Evolutionary conservation across 2,888 invertebrate species (phyloP).

Genomic region (Tachina lurida): DNA sequence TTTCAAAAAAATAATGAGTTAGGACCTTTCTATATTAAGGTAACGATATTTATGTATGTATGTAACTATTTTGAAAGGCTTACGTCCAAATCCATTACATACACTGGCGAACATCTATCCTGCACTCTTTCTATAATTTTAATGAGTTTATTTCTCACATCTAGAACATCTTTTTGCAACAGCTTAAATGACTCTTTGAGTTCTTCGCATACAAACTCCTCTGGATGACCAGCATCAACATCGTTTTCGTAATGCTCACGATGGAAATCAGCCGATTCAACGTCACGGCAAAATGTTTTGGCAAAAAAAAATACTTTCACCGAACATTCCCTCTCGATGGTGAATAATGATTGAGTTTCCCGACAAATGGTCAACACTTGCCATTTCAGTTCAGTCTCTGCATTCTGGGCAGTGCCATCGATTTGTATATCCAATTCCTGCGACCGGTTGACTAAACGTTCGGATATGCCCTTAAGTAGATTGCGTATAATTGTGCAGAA

Average conservation of each 20-base stretch:
- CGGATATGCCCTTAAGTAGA: slow-evolving; percentile 83
- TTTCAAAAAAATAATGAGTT: no score
- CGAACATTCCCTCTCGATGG: slow-evolving; percentile 90
- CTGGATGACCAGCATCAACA: slow-evolving; percentile 80
- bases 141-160: slow-evolving; percentile 82
- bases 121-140: slow-evolving; percentile 81
- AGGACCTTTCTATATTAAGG: no score
- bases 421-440: slow-evolving; percentile 82
- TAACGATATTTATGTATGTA: no score
- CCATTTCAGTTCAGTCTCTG: slow-evolving; percentile 80
- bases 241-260: slow-evolving; percentile 82
- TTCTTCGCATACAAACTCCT: slow-evolving; percentile 84
- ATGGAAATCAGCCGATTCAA: slow-evolving; percentile 84
- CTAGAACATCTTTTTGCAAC: slow-evolving; percentile 84
- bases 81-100: slow-evolving; percentile 78
- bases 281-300: slow-evolving; percentile 88
- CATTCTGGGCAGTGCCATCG: slow-evolving; percentile 78
- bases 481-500: slow-evolving; percentile 87
- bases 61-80: slow-evolving; percentile 6
- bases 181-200: slow-evolving; percentile 86
- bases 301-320: slow-evolving; percentile 92
- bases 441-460: slow-evolving; percentile 83
- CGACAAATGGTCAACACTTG: slow-evolving; percentile 86
- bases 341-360: slow-evolving; percentile 90
- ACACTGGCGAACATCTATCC: slow-evolving; percentile 79